Evolutionary conservation across 2,113 vertebrate genomes (phyloP).

Genomic region (Condylura cristata): DNA sequence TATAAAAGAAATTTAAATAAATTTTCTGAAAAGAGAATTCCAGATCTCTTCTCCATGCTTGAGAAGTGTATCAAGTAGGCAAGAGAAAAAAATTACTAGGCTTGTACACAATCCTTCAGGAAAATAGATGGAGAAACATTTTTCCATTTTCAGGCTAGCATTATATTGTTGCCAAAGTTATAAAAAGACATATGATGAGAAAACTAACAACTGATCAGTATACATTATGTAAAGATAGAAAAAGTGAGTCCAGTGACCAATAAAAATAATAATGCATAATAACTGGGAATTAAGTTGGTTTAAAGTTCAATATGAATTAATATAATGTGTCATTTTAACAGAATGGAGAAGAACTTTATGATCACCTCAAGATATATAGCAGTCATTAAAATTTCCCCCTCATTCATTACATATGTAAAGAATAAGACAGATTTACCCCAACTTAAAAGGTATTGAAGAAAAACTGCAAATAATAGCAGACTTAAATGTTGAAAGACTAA

Average conservation of each 20-base stretch:
- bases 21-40: not conserved
- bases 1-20: slow-evolving; percentile 26
- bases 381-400: not conserved
- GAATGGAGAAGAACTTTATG: not conserved
- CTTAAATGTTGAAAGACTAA: not conserved
- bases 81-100: not conserved
- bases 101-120: not conserved
- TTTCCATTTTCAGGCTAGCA: not conserved
- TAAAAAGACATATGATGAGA: not conserved
- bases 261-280: not conserved
- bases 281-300: not conserved
- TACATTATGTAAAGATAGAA: not conserved
- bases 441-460: not conserved
- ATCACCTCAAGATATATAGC: not conserved
- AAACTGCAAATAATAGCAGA: not conserved
- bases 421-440: not conserved
- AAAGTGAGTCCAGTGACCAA: not conserved
- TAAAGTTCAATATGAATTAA: not conserved
- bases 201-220: not conserved
- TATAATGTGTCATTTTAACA: slow-evolving; percentile 5
- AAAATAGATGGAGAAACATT: not conserved
- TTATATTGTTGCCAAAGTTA: slow-evolving; percentile 31
- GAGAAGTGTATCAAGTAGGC: not conserved
- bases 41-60: not conserved
- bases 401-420: not conserved